Base-by-base conservation (phyloP, 2,888 invertebrate species). In the Phasia obesa region DNA sequence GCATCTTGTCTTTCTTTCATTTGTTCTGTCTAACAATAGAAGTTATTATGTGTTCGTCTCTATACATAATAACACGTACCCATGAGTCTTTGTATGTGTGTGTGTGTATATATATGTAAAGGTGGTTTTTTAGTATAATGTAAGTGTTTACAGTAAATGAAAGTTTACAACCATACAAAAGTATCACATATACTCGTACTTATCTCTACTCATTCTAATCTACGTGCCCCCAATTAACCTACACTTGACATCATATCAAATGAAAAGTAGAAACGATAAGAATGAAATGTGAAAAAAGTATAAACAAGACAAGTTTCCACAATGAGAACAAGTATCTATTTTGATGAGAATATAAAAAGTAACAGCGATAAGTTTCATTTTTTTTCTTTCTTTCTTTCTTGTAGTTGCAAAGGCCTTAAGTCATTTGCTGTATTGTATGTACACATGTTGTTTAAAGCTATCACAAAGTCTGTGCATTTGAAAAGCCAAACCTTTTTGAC, bases 141-240 rank as follows among this genome's bases (percentile, higher is more conserved):
- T 21, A 42, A 62, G 42, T 62, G 60, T 73, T 62, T 73, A 51
- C 27, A 27, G 25, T 73, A 60, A 62, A 60, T 27, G 42, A 47
- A 70, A 47, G 57, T 57, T 51, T 51, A n/a, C 6, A 27, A n/a
- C 5, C 2, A 15, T 6, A 25, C 25, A 53, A 35, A 21, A 60
- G 9, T 42, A 17, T 44, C 31, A 35, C 11, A 35, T 5, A 1
- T 19, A 17, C n/a, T n/a, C n/a, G n/a, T n/a, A n/a, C 19, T 7
- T 7, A 47, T 5, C 1, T n/a, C 15, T 51, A n/a, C 21, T 19
- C 42, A 76, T 23, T 23, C 17, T 44, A 31, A 60, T 25, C 44
- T 65, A 74, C 53, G 62, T 70, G 82, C 11, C 71, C 69, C 57
- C 82, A 82, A 82, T 82, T 82, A 82, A 78, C 78, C 82, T 74